Evolutionary conservation across 30 jellyfish, hydroid and myxozoan genomes (phyloP), one percentile per base, ranked within the genome.

Genomic region (Aurelia coerulea): DNA sequence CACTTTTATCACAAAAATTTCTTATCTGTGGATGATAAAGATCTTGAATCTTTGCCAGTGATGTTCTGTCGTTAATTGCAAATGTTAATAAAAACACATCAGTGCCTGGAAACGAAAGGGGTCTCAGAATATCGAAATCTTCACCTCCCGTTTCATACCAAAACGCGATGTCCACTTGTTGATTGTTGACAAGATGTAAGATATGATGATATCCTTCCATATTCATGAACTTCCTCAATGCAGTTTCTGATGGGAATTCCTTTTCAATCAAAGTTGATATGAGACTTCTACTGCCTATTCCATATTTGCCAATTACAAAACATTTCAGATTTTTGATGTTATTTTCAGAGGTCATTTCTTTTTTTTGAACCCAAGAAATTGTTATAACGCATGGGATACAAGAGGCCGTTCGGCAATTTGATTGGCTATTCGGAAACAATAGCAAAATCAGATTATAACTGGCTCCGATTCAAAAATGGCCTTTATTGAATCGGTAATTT

Each of bases 261-360:
- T 70, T 70, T 51, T 35, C 81, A 10, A 41, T 39, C 62, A 39
- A 10, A 23, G 81, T 39, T 14, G 33, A 29, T 33, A 37, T 70
- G 62, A 70, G 64, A 17, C 63, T 29, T 70, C 37, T 70, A 19
- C 14, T 70, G 64, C 81, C 80, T 5, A 33, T 35, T 35, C 64
- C 64, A 11, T 11, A 23, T 51, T 70, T 32, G 12, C 81, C 81
- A 4, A 70, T 34, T 5, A 70, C 64, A 11, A 70, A 1, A 23
- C 81, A 70, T 70, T 70, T 70, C 56, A 70, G 51, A 17, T 17
- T 39, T 42, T 42, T 7, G 53, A 42, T 42, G 49, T 7, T 42
- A 6, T 7, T 7, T 42, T 7, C 53, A 42, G 53, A 4, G 53
- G 53, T 10, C 53, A 42, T 42, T 10, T 42, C 12, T 5, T 42